These are phyloP conservation scores for Pristionchus pacificus DNA, from an alignment of 1,140 invertebrate genomes.

Conservation along the genomic window DNA sequence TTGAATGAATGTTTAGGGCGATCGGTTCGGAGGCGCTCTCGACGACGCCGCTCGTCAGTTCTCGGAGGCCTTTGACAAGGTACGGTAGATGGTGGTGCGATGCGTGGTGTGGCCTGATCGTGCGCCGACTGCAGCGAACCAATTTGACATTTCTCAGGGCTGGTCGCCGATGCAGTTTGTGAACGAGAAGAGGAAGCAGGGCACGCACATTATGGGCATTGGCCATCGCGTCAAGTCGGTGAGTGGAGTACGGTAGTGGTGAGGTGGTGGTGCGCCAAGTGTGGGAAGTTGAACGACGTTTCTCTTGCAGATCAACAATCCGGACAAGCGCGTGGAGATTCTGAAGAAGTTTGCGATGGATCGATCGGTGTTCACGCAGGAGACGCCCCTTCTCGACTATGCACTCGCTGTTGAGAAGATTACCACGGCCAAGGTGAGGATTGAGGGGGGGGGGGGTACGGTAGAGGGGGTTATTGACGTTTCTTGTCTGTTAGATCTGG, in stretches of 20 bases:
- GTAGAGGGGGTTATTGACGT: no score
- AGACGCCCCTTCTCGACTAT: slow-evolving; percentile 86
- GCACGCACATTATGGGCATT: slow-evolving; percentile 97
- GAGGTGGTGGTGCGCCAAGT: not conserved
- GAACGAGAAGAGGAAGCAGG: slow-evolving; percentile 91
- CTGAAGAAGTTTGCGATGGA: slow-evolving; percentile 83
- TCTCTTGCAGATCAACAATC: slow-evolving; percentile 81
- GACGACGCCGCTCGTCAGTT: slow-evolving; percentile 94
- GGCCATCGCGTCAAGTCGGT: slow-evolving; percentile 93
- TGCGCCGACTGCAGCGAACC: not conserved
- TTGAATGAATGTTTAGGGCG: no score
- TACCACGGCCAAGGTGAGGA: slow-evolving; percentile 79
- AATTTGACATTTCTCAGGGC: slow-evolving; percentile 59
- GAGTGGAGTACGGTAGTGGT: slow-evolving; percentile 58
- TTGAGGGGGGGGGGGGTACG: not conserved
- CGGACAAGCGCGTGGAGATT: slow-evolving; percentile 91
- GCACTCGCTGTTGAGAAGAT: slow-evolving; percentile 97
- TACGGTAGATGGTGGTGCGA: not conserved
- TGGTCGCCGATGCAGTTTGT: slow-evolving; percentile 97
- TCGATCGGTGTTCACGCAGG: slow-evolving; percentile 65
- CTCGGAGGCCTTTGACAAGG: slow-evolving; percentile 83
- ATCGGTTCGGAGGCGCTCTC: slow-evolving; percentile 94
- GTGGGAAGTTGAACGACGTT: slow-evolving; percentile 1
- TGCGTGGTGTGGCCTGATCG: no score
- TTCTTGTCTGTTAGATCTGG: no score